Conservation (phyloP, 2,113 vertebrate species). For the Thomomys bottae region DNA sequence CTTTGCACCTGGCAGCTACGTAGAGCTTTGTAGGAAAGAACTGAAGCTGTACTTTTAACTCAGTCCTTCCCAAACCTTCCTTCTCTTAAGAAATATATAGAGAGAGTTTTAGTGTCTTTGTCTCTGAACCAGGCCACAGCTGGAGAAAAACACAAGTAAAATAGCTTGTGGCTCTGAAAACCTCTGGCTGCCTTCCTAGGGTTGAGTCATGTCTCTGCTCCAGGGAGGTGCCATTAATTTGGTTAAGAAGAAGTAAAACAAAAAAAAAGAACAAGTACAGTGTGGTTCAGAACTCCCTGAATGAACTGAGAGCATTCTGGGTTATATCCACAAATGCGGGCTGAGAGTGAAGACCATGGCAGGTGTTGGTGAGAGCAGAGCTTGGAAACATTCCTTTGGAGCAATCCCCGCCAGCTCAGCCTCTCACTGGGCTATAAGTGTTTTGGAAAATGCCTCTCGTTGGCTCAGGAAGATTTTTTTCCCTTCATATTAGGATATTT, state of each 20-base stretch:
- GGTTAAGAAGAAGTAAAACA: not conserved
- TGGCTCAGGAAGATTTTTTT: slow-evolving; percentile 46
- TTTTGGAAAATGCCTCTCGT: slow-evolving; percentile 67
- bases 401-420: slow-evolving; percentile 77
- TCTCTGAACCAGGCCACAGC: slow-evolving; percentile 51
- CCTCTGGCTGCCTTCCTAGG: slow-evolving; percentile 74
- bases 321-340: slow-evolving; percentile 43
- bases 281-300: not conserved
- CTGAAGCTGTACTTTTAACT: not conserved
- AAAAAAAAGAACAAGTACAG: not conserved
- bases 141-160: slow-evolving; percentile 35
- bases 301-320: not conserved
- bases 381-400: slow-evolving; percentile 73
- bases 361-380: slow-evolving; percentile 64
- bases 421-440: slow-evolving; percentile 55
- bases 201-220: slow-evolving; percentile 70
- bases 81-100: not conserved
- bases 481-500: slow-evolving; percentile 17
- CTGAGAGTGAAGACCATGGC: slow-evolving; percentile 67
- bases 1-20: not conserved
- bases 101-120: not conserved
- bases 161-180: slow-evolving; percentile 41
- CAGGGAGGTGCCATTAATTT: slow-evolving; percentile 47
- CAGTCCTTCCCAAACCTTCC: no score
- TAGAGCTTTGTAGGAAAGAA: not conserved